These are phyloP conservation scores for Neolamprologus brichardi DNA, from an alignment of 2,113 vertebrate genomes.

Conservation along the genomic window DNA sequence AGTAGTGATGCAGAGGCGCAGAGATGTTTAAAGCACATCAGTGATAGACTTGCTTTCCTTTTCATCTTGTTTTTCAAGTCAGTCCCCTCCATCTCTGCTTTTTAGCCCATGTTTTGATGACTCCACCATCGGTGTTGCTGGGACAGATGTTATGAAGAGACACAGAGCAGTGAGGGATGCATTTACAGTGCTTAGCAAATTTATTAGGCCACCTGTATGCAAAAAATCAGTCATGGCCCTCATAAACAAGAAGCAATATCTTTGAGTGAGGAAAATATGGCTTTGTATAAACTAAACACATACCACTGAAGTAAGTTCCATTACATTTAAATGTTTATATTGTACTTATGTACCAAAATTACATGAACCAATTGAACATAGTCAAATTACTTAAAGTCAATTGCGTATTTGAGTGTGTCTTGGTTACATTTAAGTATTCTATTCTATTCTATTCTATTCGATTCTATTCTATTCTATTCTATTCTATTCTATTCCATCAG, in stretches of 20 bases:
- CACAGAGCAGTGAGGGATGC: neutral
- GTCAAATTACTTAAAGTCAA: neutral
- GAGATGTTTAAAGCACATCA: conserved; percentile 9
- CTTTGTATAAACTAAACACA: neutral
- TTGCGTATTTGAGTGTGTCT: neutral
- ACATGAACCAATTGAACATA: neutral
- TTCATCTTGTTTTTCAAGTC: neutral
- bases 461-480: neutral
- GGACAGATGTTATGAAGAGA: conserved; percentile 1
- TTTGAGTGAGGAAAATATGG: neutral
- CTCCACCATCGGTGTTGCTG: neutral
- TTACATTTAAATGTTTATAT: neutral
- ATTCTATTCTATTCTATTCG: neutral
- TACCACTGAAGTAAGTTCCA: neutral
- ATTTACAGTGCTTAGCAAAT: neutral
- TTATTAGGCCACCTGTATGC: neutral
- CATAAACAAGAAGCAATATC: neutral
- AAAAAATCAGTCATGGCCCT: neutral
- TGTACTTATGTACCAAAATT: neutral
- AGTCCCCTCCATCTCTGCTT: neutral
- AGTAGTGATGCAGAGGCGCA: neutral
- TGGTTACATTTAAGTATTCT: neutral
- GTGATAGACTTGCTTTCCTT: neutral
- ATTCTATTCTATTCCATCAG: neutral
- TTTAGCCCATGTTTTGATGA: neutral